phyloP scores from a whole-genome alignment of 1,140 invertebrate genomes.

The Drosophila sechellia region DNA sequence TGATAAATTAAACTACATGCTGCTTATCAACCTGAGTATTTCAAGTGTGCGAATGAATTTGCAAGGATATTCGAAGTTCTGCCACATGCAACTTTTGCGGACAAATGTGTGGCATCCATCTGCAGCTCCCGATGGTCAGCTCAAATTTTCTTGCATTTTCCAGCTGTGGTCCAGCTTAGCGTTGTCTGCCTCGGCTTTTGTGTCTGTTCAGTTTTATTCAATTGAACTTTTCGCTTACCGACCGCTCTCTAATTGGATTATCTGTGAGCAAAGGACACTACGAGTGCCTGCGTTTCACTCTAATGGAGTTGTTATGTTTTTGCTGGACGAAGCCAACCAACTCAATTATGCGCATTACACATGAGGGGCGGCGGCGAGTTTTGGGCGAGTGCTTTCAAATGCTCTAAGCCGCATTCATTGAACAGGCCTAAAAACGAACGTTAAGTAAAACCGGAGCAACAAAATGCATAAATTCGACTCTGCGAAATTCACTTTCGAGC shows the following conservation, averaged over 20 bases:
- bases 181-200: background rate
- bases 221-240: conserved; percentile 64
- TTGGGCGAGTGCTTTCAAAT: background rate
- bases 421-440: background rate
- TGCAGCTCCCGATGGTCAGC: conserved; percentile 18
- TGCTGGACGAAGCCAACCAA: conserved; percentile 40
- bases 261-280: conserved; percentile 28
- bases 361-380: conserved; percentile 6
- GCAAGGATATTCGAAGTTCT: background rate
- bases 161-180: conserved; percentile 5
- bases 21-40: background rate
- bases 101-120: conserved; percentile 25
- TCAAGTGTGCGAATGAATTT: background rate
- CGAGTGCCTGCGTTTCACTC: conserved; percentile 7
- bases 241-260: conserved; percentile 58
- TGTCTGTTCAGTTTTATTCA: conserved; percentile 49
- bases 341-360: conserved; percentile 72
- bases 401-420: background rate
- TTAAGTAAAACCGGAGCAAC: conserved; percentile 16
- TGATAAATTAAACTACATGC: background rate
- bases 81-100: background rate
- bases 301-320: conserved; percentile 77
- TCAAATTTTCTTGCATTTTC: conserved; percentile 5
- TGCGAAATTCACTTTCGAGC: conserved; percentile 29
- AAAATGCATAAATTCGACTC: conserved; percentile 47